Base-by-base conservation (phyloP, 2,113 vertebrate genomes). In the Tylochromis polylepis region DNA sequence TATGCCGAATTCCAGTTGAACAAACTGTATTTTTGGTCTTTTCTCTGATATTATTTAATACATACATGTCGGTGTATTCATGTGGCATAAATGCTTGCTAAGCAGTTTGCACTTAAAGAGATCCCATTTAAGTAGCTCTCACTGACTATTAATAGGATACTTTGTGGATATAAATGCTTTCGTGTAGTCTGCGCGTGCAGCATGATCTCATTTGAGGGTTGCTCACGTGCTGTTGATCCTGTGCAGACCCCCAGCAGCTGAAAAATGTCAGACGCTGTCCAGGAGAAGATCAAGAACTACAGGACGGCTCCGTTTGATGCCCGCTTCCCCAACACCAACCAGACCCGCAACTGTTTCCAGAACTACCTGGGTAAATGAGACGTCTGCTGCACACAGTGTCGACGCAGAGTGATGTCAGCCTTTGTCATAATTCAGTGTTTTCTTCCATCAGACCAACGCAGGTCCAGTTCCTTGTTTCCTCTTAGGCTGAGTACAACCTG, bases 331-430 rank as follows among this genome's bases (percentile, higher is more conserved):
- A 96, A 97, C 90, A 94, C 94, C 85, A 97, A 97, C 94, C 96
- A 97, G 91, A 97, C 96, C 36, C 90, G 94, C 87, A 96, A 96
- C 95, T 97, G 96, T 86, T 97, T 87, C 91, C 96, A 97, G 90
- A 97, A 97, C 88, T 97, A 96, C 24, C 87, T 96, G 79, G 96
- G 96, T 97, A 85, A 93, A 65, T 34, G 16, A 20, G 20, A 34
- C 27, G 1, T 2, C 10, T 53, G 57, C 62, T 24, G 43, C 79
- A 51, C 6, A 18, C 59, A 0, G 3, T 24, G 24, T 12, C 10
- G 1, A n/a, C 3, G 43, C 43, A 51, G 11, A 31, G 24, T 77
- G 10, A 1, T 2, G 27, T 51, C 46, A 51, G 0, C 43, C 27
- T 20, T 77, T 49, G 6, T 8, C 43, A 29, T 27, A 51, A 27